Conservation (phyloP, 2,888 invertebrate genomes). For the Megastigmus dorsalis region DNA sequence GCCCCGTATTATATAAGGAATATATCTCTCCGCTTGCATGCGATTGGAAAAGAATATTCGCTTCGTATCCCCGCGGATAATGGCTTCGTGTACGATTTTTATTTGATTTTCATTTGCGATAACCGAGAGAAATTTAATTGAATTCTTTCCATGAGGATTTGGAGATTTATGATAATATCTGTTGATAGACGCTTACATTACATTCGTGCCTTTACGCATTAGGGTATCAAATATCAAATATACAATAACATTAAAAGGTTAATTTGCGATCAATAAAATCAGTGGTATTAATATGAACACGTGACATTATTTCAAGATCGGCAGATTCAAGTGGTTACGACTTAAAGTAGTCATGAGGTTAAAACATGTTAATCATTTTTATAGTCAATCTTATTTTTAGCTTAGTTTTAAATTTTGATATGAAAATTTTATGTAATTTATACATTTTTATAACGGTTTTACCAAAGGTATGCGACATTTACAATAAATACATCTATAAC, state of each 20-base stretch:
- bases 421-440: conserved; percentile 25
- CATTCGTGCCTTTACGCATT: not conserved
- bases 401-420: conserved; percentile 16
- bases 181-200: too few relatives aligned
- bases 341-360: conserved; percentile 5
- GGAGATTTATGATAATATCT: too few relatives aligned
- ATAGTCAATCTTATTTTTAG: not conserved
- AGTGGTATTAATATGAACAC: too few relatives aligned
- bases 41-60: too few relatives aligned
- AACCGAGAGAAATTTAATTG: not conserved
- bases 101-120: not conserved
- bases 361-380: not conserved
- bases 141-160: not conserved
- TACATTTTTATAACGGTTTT: conserved; percentile 8
- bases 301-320: not conserved
- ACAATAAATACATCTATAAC: not conserved
- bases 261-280: too few relatives aligned
- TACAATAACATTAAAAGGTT: not conserved
- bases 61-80: too few relatives aligned
- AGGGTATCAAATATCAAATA: not conserved
- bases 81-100: too few relatives aligned
- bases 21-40: too few relatives aligned
- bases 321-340: not conserved
- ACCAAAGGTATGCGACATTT: conserved; percentile 18
- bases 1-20: not conserved